Conservation (phyloP, 2,113 vertebrate genomes). For the Anhinga rufa region DNA sequence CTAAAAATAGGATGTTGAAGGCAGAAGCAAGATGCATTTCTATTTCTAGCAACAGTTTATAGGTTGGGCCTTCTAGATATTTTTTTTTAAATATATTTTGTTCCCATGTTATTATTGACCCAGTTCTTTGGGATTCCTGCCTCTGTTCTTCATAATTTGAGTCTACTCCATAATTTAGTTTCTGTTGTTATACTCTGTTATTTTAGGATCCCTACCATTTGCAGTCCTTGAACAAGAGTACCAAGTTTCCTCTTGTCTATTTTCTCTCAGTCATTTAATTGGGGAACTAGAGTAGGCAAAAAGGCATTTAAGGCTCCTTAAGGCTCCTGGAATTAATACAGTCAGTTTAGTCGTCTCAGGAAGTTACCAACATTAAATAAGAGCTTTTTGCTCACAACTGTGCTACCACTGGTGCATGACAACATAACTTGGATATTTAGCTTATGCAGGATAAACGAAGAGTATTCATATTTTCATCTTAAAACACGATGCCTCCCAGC, state of each 20-base stretch:
- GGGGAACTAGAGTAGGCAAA: not conserved
- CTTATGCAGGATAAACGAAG: not conserved
- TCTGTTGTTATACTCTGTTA: not conserved
- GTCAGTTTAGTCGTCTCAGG: not conserved
- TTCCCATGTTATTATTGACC: not conserved
- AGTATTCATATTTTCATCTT: conserved; percentile 5
- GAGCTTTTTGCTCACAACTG: not conserved
- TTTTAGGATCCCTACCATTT: not conserved
- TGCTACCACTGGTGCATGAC: not conserved
- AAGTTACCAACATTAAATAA: not conserved
- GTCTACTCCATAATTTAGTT: not conserved
- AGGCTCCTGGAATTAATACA: not conserved
- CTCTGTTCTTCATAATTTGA: not conserved
- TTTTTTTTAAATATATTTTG: not conserved
- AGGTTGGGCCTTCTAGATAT: not conserved
- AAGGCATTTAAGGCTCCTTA: not conserved
- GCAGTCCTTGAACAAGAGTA: not conserved
- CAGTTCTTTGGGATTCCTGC: not conserved
- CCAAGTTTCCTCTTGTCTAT: not conserved
- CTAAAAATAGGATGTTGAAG: not conserved
- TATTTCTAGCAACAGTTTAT: not conserved
- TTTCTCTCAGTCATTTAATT: not conserved
- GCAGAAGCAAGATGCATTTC: not conserved
- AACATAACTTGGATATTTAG: not conserved
- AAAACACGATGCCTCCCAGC: not conserved